Percentiles rank a stretch among this genome's conserved stretches.
Evolutionary conservation across 2,888 invertebrate genomes (phyloP).

Genomic region (Polia nebulosa): DNA sequence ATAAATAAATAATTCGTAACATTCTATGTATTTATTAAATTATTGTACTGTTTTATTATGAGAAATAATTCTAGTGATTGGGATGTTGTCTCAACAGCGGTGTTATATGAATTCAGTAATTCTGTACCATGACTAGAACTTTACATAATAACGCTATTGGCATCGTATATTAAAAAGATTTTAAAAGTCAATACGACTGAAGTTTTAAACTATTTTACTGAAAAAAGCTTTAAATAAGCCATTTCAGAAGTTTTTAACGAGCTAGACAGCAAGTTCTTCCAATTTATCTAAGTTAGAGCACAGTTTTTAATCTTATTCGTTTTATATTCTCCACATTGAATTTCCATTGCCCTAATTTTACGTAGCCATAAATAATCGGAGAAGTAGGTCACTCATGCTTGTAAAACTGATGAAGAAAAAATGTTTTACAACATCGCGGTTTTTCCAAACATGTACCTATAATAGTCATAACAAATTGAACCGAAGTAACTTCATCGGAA

Average conservation of each 20-base stretch:
- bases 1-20: conserved; percentile 20
- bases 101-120: conserved; percentile 36
- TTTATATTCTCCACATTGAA: conserved; percentile 54
- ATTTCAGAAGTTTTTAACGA: conserved; percentile 56
- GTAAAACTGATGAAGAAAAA: conserved; percentile 1
- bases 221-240: conserved; percentile 32
- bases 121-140: conserved; percentile 16
- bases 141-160: not conserved
- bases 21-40: not conserved
- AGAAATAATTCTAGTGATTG: conserved; percentile 8
- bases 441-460: not conserved
- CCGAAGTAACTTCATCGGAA: conserved; percentile 13
- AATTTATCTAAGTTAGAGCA: conserved; percentile 53
- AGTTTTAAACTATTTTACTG: conserved; percentile 15
- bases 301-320: conserved; percentile 40
- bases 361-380: conserved; percentile 54
- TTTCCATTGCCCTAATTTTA: conserved; percentile 56
- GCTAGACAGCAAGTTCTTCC: conserved; percentile 26
- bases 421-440: not conserved
- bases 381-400: conserved; percentile 53
- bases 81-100: conserved; percentile 8
- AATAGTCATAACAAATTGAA: conserved; percentile 10
- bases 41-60: not conserved
- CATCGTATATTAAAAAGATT: conserved; percentile 6
- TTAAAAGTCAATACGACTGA: conserved; percentile 2